Base-by-base conservation (phyloP, 2,113 vertebrate species). In the Brienomyrus brachyistius region DNA sequence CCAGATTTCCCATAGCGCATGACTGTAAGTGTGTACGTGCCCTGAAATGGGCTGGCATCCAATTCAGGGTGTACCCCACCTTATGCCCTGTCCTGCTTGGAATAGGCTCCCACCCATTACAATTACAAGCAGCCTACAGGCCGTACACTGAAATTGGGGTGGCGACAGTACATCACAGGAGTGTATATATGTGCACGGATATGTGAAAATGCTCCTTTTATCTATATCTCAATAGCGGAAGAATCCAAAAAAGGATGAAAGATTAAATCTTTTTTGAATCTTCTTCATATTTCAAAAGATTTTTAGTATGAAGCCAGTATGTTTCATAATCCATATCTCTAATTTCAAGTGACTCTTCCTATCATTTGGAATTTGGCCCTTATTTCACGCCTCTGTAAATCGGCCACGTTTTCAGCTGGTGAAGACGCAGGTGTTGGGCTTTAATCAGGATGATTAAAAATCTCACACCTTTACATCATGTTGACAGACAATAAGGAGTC, bases 361-460 rank as follows among this genome's bases (percentile, higher is more conserved):
- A n/a, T 84, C 40, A 84, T 47, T 45, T 21, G 21, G 40, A 84
- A 47, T 48, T 48, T 84, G 50, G 77, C 86, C 50, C 84, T 84
- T 82, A n/a, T 80, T 54, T 74, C 56, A 84, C 21, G 47, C 54
- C 82, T 86, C 0, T 15, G 17, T 88, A 52, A 51, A 77, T 54
- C 35, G 19, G 15, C 52, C 45, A 23, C 50, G 47, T 50, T 74
- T 80, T 77, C 19, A 77, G 56, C 62, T 70, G 62, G 62, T 89
- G 56, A 47, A 59, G 82, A 90, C 82, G 40, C 82, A 90, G 89
- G 84, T 87, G 89, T 54, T 90, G 86, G 62, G 62, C 51, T 90
- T 87, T 87, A 86, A 90, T 87, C 62, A 56, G 50, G 56, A 77
- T 52, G 62, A 87, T 90, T 90, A 90, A 80, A 90, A 90, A 80